Base-by-base conservation (phyloP, 2,888 invertebrate genomes). In the Lydus trimaculatus region DNA sequence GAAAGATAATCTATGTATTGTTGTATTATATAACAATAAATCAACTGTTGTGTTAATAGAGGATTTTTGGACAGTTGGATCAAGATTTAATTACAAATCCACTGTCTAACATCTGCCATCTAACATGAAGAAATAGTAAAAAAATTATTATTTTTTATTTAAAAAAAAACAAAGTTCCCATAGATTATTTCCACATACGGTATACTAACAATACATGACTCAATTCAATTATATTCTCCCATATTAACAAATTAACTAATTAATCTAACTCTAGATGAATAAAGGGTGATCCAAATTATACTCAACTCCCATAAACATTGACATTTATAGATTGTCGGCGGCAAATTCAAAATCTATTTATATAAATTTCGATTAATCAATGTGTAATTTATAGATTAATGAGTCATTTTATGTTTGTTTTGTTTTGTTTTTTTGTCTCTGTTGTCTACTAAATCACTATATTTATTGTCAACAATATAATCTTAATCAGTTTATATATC, bases 401-500 rank as follows among this genome's bases (percentile, higher is more conserved):
- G 36, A 36, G 13, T 36, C 36, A 36, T 36, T 4, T 15, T 11
- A 13, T 36, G 2, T 36, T 13, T 36, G n/a, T n/a, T n/a, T n/a
- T n/a, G n/a, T n/a, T n/a, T n/a, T n/a, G n/a, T 36, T 13, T 36
- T 36, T 36, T 36, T 36, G 36, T 36, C 36, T 43, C 7, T n/a
- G 2, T 43, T 39, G 43, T 43, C 17, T 43, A 43, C 11, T n/a
- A n/a, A n/a, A 43, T 43, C 43, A 43, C 8, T 43, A 17, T n/a
- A 43, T 43, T 43, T 43, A 43, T 43, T 43, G 17, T 43, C 43
- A 43, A 43, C n/a, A 33, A 33, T 33, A 9, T 33, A 43, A 43
- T 43, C 43, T 43, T 43, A 43, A 43, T 43, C 43, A 43, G 43
- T 43, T 43, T 43, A 43, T 43, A 43, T 43, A 48, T 48, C 48